phyloP scores from a whole-genome alignment of 2,888 invertebrate genomes.

The Nephrotoma appendiculata region DNA sequence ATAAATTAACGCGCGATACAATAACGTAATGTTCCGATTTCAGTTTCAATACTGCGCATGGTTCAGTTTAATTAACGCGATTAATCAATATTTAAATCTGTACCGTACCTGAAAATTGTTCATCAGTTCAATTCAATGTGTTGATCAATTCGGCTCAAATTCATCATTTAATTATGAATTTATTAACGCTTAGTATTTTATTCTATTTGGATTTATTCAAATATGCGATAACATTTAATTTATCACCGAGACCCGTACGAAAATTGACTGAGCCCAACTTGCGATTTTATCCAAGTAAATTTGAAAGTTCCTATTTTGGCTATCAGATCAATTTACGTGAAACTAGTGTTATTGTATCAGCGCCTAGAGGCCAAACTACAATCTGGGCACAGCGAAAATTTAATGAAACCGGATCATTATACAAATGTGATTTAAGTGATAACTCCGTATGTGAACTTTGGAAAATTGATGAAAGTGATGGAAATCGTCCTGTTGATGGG shows the following conservation, averaged over 20 bases:
- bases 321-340: slow-evolving; percentile 23
- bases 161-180: not conserved
- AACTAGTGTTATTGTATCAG: slow-evolving; percentile 4
- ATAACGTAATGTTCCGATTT: not conserved
- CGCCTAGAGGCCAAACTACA: not conserved
- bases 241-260: slow-evolving; percentile 23
- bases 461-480: not conserved
- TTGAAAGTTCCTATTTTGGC: slow-evolving; percentile 27
- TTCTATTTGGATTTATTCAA: not conserved
- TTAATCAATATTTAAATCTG: not conserved
- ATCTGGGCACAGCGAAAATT: not conserved
- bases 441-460: not conserved
- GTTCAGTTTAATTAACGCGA: too few species aligned
- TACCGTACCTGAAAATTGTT: not conserved
- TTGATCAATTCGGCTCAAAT: not conserved
- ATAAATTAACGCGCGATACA: too few species aligned
- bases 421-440: not conserved
- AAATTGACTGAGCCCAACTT: slow-evolving; percentile 20
- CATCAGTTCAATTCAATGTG: not conserved
- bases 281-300: slow-evolving; percentile 17
- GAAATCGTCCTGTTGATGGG: not conserved
- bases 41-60: not conserved
- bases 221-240: slow-evolving; percentile 19
- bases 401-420: not conserved
- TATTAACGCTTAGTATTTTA: not conserved